Conservation (phyloP, 2,113 vertebrate genomes). For the Bos indicus region DNA sequence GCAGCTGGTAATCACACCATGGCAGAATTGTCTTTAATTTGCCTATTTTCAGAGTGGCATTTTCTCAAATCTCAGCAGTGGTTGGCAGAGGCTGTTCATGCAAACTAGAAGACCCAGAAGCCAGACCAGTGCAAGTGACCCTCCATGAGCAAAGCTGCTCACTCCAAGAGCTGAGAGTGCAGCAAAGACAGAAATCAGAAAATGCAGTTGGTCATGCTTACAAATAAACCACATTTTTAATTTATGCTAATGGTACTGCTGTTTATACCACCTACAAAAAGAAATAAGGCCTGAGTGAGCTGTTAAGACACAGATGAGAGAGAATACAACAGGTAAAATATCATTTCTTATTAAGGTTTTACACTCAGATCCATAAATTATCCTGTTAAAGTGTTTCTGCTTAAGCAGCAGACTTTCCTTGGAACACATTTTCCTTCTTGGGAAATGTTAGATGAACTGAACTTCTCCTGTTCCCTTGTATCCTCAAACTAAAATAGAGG, state of each 20-base stretch:
- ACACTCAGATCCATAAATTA: not conserved
- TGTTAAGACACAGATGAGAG: conserved; percentile 3
- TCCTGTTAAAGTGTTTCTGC: conserved; percentile 15
- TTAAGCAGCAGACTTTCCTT: not conserved
- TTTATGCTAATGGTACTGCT: not conserved
- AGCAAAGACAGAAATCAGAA: not conserved
- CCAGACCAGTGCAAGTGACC: not conserved
- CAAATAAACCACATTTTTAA: conserved; percentile 23
- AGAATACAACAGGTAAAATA: conserved; percentile 9
- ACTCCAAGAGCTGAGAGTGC: not conserved
- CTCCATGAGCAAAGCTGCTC: not conserved
- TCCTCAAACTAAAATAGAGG: not conserved
- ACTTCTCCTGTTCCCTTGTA: not conserved
- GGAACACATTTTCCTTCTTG: not conserved
- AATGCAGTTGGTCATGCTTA: not conserved
- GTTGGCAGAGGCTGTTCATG: not conserved
- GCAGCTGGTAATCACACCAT: not conserved
- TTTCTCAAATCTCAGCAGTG: not conserved
- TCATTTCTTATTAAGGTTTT: not conserved
- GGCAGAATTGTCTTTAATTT: not conserved
- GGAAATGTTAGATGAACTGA: not conserved
- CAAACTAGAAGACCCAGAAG: not conserved
- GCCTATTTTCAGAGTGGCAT: not conserved
- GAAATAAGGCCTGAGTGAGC: not conserved
- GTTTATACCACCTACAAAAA: conserved; percentile 28